Percentiles rank a stretch among this genome's conserved stretches.
These are phyloP conservation scores for Puffinus mauretanicus DNA, from an alignment of 2,113 vertebrate genomes.

Conservation along the genomic window DNA sequence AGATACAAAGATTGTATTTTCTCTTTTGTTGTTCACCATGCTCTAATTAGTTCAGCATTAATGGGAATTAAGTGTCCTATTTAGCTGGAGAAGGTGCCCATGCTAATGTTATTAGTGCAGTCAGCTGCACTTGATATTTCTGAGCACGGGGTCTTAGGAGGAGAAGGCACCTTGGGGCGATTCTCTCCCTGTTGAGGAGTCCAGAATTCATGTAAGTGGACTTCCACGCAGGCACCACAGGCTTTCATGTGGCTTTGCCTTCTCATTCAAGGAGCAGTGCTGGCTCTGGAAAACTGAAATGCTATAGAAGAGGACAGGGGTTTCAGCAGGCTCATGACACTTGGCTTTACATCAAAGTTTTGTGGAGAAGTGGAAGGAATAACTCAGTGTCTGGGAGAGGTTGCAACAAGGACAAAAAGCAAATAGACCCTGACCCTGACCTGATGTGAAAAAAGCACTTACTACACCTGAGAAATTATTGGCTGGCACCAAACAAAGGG, in stretches of 20 bases:
- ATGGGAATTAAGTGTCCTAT: conserved; percentile 48
- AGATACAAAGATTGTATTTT: neutral
- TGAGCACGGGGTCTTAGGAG: neutral
- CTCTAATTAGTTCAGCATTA: conserved; percentile 46
- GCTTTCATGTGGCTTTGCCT: neutral
- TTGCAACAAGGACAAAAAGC: neutral
- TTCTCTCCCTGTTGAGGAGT: neutral
- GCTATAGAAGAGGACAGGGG: neutral
- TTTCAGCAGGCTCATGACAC: neutral
- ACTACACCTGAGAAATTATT: neutral
- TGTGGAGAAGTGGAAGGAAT: neutral
- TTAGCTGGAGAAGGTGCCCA: conserved; percentile 6
- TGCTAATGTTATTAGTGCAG: neutral
- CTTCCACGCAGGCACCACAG: neutral
- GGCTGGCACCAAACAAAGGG: neutral
- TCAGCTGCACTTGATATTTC: neutral
- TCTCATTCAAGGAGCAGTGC: neutral
- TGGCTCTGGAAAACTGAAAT: neutral
- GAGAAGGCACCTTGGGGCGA: neutral
- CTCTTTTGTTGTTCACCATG: neutral
- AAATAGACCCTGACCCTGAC: neutral
- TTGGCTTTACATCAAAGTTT: neutral
- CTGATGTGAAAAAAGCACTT: neutral
- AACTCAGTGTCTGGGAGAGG: neutral
- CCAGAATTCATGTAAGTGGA: neutral